Evolutionary conservation across 2,888 invertebrate genomes (phyloP).

Genomic region (Petrolisthes manimaculis): DNA sequence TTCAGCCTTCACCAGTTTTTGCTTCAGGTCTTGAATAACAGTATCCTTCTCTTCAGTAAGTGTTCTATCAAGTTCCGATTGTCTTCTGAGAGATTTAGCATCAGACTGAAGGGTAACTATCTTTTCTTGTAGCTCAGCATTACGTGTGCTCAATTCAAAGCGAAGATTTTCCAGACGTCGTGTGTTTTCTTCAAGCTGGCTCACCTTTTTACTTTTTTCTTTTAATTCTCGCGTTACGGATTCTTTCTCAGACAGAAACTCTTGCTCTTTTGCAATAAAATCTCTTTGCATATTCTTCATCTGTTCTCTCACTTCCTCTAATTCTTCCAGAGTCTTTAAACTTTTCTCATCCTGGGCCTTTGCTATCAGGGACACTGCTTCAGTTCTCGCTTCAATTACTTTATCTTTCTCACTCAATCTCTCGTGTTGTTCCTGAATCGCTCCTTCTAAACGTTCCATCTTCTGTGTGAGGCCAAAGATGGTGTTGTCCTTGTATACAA

Average conservation of each 20-base stretch:
- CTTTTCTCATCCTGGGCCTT: conserved; percentile 63
- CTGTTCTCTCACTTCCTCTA: conserved; percentile 53
- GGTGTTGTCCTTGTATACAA: conserved; percentile 77
- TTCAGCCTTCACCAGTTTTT: conserved; percentile 63
- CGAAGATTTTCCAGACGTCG: conserved; percentile 67
- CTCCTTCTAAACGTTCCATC: conserved; percentile 79
- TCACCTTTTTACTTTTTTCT: conserved; percentile 54
- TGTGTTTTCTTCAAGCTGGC: conserved; percentile 67
- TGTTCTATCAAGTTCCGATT: conserved; percentile 82
- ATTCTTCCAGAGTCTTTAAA: conserved; percentile 68
- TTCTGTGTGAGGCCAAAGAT: conserved; percentile 78
- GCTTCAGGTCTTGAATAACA: conserved; percentile 58
- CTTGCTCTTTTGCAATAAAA: conserved; percentile 68
- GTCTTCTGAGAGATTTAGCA: conserved; percentile 76
- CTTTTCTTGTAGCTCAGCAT: conserved; percentile 71
- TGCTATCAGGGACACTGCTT: conserved; percentile 79
- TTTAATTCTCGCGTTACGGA: conserved; percentile 35
- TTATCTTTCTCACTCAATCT: conserved; percentile 85
- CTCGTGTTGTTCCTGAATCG: conserved; percentile 79
- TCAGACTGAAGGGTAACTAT: conserved; percentile 72
- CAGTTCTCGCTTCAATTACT: conserved; percentile 84
- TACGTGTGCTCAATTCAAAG: conserved; percentile 68
- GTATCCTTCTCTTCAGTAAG: conserved; percentile 67
- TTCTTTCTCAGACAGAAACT: conserved; percentile 69
- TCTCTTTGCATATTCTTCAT: conserved; percentile 61